These are phyloP conservation scores for Rhingia campestris DNA, from an alignment of 2,888 invertebrate genomes.

Conservation along the genomic window DNA sequence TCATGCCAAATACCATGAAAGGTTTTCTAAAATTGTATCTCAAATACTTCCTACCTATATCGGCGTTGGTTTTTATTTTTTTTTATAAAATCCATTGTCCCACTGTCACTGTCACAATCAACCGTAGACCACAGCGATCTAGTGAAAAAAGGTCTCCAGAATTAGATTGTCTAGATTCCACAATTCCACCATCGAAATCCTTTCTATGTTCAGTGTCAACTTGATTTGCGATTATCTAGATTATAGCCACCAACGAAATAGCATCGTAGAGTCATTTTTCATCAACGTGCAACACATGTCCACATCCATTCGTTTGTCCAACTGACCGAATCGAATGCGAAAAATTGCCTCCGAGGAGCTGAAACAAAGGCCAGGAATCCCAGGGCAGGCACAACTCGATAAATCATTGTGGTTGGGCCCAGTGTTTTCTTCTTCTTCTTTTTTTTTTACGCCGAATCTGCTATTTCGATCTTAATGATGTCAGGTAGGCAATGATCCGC, in stretches of 20 bases:
- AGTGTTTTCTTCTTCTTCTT: conserved; percentile 17
- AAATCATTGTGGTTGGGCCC: conserved; percentile 69
- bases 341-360: conserved; percentile 52
- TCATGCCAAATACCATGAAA: background rate
- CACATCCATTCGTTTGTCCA: conserved; percentile 61
- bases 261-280: conserved; percentile 62
- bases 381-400: conserved; percentile 45
- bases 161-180: conserved; percentile 28
- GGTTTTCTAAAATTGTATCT: background rate
- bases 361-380: conserved; percentile 25
- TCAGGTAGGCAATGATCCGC: conserved; percentile 73
- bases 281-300: conserved; percentile 68
- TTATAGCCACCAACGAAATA: conserved; percentile 54
- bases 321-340: conserved; percentile 72
- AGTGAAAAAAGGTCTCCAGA: conserved; percentile 13
- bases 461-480: conserved; percentile 75
- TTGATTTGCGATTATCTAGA: conserved; percentile 73
- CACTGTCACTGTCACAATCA: conserved; percentile 3
- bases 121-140: background rate
- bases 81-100: conserved; percentile 8
- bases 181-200: conserved; percentile 63
- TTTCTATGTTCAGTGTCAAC: conserved; percentile 71
- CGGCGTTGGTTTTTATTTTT: background rate
- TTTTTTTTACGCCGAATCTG: conserved; percentile 56
- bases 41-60: too few species aligned